Base-by-base conservation (phyloP, 2,113 vertebrate genomes). In the Anguilla rostrata region DNA sequence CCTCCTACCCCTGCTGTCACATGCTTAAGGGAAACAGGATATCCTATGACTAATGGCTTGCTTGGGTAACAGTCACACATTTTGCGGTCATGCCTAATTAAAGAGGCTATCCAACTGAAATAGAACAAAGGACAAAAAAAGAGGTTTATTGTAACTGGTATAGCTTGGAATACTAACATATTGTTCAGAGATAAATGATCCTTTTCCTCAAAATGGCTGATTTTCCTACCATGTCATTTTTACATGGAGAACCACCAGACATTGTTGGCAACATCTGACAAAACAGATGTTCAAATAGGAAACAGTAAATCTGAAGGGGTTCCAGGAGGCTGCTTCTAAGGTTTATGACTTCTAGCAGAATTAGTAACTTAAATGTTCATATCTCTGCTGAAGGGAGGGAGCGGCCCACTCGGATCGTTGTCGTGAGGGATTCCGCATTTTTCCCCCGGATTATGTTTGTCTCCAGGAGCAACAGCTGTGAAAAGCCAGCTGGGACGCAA, bases 401-500 rank as follows among this genome's bases (percentile, higher is more conserved):
- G 40, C 39, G 5, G 56, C 75, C 20, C 16, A 80, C 53, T n/a
- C 84, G 57, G 34, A 80, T 85, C 22, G 71, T 53, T 1, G 20
- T 34, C 34, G 34, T 85, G 71, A 63, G 14, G 39, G 78, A 63
- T 43, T 63, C 78, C 20, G 6, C 22, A 34, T 43, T 41, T 83
- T 83, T 12, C 41, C 43, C 81, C 83, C 39, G 40, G 43, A 87
- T 40, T 39, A 53, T 39, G n/a, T 53, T 78, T 78, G 81, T 81
- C 82, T 78, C 91, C 93, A 91, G 94, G 92, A 91, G 94, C 91
- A 95, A 93, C 95, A 96, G 95, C 95, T 96, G 95, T 94, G 93
- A 94, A 89, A 89, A 92, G 90, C 94, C 94, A 94, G 94, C 94
- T 95, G 93, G 90, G 91, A 92, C 91, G 92, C 88, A 89, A 93